Percentiles rank a stretch among this genome's conserved stretches.
These are phyloP conservation scores for Apis mellifera DNA, from an alignment of 1,140 invertebrate genomes.

Conservation along the genomic window Amel_HAv3.1 CM009931.2:2777501-2778000, in stretches of 20 bases:
- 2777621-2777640: slow-evolving; percentile 30
- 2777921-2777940: too few relatives aligned
- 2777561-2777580: slow-evolving; percentile 79
- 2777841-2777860: too few relatives aligned
- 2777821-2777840: too few relatives aligned
- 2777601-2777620: slow-evolving; percentile 51
- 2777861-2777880: too few relatives aligned
- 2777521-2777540: slow-evolving; percentile 83
- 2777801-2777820: too few relatives aligned
- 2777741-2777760: slow-evolving; percentile 60
- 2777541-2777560: slow-evolving; percentile 81
- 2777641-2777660: slow-evolving; percentile 76
- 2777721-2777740: slow-evolving; percentile 66
- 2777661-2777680: slow-evolving; percentile 42
- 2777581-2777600: slow-evolving; percentile 63
- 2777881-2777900: too few relatives aligned
- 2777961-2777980: too few relatives aligned
- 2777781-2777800: too few relatives aligned
- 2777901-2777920: too few relatives aligned
- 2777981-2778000: too few relatives aligned
- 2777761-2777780: not conserved
- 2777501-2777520: slow-evolving; percentile 74
- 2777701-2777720: slow-evolving; percentile 47
- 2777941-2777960: too few relatives aligned
- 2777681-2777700: not conserved